These are phyloP conservation scores for Limonius californicus DNA, from an alignment of 1,140 invertebrate genomes.

Conservation along the genomic window DNA sequence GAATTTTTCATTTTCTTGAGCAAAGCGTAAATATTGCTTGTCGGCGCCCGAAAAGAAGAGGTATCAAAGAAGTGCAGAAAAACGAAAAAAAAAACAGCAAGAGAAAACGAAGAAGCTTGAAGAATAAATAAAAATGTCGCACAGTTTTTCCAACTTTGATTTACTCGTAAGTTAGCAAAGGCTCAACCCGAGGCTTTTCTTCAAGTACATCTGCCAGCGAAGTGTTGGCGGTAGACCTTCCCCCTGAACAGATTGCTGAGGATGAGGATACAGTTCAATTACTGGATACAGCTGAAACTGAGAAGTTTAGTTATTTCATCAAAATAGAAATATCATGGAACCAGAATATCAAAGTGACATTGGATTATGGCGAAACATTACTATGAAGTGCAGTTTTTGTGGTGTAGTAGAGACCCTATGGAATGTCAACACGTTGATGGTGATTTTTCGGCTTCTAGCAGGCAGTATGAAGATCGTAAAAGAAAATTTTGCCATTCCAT, in stretches of 20 bases:
- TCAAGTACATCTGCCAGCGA: not conserved
- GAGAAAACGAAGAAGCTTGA: not conserved
- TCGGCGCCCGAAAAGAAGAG: not conserved
- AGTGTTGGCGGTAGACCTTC: not conserved
- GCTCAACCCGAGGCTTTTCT: not conserved
- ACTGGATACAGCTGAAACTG: not conserved
- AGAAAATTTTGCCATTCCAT: too few species aligned
- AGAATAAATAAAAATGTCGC: not conserved
- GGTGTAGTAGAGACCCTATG: conserved; percentile 6
- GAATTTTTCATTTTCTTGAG: too few species aligned
- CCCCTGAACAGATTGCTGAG: not conserved
- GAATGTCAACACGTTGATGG: conserved; percentile 15
- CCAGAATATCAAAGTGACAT: conserved; percentile 13
- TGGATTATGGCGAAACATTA: conserved; percentile 10
- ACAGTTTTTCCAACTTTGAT: not conserved
- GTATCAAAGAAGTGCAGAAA: not conserved
- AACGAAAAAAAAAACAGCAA: not conserved
- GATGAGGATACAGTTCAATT: too few species aligned
- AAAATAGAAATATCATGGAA: not conserved
- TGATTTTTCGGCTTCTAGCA: not conserved
- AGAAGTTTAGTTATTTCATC: conserved; percentile 6
- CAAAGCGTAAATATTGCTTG: too few species aligned
- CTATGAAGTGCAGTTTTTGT: conserved; percentile 6
- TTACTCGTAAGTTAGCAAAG: not conserved
- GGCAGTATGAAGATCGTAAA: not conserved